Percentiles rank a stretch among this genome's conserved stretches.
Evolutionary conservation across 2,888 invertebrate genomes (phyloP).

Genomic region (Schizaphis graminum): DNA sequence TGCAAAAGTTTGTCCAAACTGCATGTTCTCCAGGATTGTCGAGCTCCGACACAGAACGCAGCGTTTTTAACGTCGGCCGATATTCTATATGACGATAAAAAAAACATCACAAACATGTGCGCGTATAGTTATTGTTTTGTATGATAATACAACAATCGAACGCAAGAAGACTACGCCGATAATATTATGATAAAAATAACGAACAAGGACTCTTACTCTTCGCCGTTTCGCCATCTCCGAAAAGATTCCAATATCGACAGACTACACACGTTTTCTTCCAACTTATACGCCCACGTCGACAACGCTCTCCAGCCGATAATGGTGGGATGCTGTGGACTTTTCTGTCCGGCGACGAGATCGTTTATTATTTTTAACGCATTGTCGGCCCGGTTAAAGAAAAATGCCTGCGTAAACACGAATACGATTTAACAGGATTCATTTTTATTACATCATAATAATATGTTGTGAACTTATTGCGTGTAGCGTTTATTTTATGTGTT

Average conservation of each 20-base stretch:
- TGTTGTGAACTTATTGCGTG: not conserved
- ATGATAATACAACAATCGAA: not conserved
- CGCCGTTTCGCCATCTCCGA: constrained; percentile 47
- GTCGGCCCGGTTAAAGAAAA: not conserved
- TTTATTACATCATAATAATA: not conserved
- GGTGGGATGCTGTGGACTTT: not conserved
- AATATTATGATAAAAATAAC: not conserved
- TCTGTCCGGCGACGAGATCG: not conserved
- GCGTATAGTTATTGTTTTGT: not conserved
- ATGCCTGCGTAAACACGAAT: not conserved
- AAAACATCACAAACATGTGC: not conserved
- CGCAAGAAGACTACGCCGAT: not conserved
- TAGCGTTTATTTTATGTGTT: not conserved
- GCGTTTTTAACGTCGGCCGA: constrained; percentile 65
- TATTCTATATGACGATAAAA: constrained; percentile 58
- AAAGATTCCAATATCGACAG: not conserved
- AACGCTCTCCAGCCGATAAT: constrained; percentile 42
- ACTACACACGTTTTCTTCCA: not conserved
- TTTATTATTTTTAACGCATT: not conserved
- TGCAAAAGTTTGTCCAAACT: constrained; percentile 18
- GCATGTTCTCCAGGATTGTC: not conserved
- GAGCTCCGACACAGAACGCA: constrained; percentile 61
- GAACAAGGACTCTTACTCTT: constrained; percentile 29
- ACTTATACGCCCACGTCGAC: constrained; percentile 39
- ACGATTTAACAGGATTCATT: not conserved